These are phyloP conservation scores for Nomia melanderi DNA, from an alignment of 1,140 invertebrate species.

Conservation along the genomic window DNA sequence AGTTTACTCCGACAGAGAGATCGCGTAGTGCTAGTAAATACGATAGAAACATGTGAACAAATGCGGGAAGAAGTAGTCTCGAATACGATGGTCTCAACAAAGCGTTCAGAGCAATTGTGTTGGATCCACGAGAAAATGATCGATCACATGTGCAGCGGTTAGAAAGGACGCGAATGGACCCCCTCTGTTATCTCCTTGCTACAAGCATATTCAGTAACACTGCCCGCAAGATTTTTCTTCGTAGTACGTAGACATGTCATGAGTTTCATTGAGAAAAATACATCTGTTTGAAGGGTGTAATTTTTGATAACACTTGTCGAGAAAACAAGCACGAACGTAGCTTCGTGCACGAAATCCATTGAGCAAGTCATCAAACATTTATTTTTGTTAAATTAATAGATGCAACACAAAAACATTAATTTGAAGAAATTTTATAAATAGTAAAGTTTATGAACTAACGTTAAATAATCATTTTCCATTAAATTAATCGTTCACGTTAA, in stretches of 20 bases:
- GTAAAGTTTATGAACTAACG: no score
- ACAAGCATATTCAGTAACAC: not conserved
- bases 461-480: no score
- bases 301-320: not conserved
- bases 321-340: not conserved
- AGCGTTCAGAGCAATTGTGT: not conserved
- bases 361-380: no score
- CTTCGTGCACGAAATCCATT: no score
- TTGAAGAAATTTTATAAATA: no score
- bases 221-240: not conserved
- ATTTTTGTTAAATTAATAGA: no score
- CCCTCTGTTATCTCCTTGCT: not conserved
- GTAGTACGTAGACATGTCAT: not conserved
- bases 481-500: no score
- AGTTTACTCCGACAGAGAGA: no score
- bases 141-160: not conserved
- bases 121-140: not conserved
- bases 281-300: not conserved
- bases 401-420: no score
- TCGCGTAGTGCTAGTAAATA: not conserved
- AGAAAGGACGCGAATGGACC: not conserved
- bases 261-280: not conserved
- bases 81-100: not conserved
- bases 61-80: not conserved
- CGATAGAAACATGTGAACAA: not conserved